Evolutionary conservation across 2,888 invertebrate species (phyloP).

Genomic region (Parnassius mnemosyne): DNA sequence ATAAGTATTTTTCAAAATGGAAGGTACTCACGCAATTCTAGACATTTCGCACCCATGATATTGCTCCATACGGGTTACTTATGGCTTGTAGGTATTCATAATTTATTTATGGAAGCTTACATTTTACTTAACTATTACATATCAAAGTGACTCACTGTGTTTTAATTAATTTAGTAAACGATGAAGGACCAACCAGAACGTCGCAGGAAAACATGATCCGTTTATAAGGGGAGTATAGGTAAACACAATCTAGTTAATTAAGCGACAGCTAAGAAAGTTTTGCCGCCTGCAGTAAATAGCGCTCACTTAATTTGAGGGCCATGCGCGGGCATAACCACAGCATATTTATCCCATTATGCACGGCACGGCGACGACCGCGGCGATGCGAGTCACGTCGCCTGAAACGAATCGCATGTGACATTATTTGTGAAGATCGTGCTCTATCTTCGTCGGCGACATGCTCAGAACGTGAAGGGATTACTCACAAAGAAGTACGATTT

Average conservation of each 20-base stretch:
- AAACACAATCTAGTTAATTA: conserved; percentile 72
- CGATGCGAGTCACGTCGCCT: conserved; percentile 78
- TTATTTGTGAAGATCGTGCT: conserved; percentile 82
- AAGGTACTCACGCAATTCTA: too few relatives aligned
- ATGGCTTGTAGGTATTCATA: too few relatives aligned
- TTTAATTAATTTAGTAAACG: conserved; percentile 3
- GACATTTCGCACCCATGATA: too few relatives aligned
- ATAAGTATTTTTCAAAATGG: too few relatives aligned
- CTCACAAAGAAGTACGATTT: conserved; percentile 80
- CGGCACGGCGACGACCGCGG: conserved; percentile 62
- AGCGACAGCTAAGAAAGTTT: conserved; percentile 62
- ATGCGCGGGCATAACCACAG: conserved; percentile 76
- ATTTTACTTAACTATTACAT: too few relatives aligned
- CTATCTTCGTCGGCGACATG: conserved; percentile 80
- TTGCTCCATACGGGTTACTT: too few relatives aligned
- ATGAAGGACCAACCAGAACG: conserved; percentile 16
- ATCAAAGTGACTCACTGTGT: neutral
- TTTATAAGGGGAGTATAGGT: conserved; percentile 51
- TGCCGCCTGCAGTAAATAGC: conserved; percentile 70
- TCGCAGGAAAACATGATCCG: conserved; percentile 29
- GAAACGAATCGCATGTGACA: conserved; percentile 82
- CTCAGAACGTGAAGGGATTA: conserved; percentile 78
- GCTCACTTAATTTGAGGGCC: conserved; percentile 76
- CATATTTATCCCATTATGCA: conserved; percentile 81
- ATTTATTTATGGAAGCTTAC: too few relatives aligned